A percentile compares a stretch with the other conserved stretches of the same genome.
These are phyloP conservation scores for Synergus umbraculus DNA, from an alignment of 2,888 invertebrate genomes.

Conservation along the genomic window DNA sequence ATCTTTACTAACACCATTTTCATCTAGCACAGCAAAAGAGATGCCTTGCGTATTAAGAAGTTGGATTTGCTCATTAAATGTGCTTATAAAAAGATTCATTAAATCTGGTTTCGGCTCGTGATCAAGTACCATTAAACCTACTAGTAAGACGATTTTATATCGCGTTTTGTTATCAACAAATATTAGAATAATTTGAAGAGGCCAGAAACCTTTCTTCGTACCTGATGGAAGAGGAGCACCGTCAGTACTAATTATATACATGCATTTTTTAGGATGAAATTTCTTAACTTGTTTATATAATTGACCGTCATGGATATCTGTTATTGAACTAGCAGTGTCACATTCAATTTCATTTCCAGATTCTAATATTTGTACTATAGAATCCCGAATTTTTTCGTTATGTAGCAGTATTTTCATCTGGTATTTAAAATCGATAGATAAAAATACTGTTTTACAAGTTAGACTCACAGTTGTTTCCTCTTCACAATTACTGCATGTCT, in stretches of 20 bases:
- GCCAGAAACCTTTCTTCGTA: slow-evolving; percentile 43
- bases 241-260: slow-evolving; percentile 44
- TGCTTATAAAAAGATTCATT: not conserved
- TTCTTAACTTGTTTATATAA: slow-evolving; percentile 25
- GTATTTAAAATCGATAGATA: slow-evolving; percentile 39
- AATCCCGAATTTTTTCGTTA: slow-evolving; percentile 3
- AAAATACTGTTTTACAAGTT: slow-evolving; percentile 14
- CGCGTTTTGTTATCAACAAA: not conserved
- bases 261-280: slow-evolving; percentile 1
- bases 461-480: not conserved
- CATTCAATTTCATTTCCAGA: too few species aligned
- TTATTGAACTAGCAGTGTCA: too few species aligned
- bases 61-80: not conserved
- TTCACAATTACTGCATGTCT: slow-evolving; percentile 10
- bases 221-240: slow-evolving; percentile 43
- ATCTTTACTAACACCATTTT: not conserved
- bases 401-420: slow-evolving; percentile 24
- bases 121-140: not conserved
- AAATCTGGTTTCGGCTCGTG: slow-evolving; percentile 13
- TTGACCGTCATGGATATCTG: not conserved
- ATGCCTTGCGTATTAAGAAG: not conserved
- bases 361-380: too few species aligned
- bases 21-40: not conserved
- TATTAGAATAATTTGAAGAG: slow-evolving; percentile 39
- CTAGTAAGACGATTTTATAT: slow-evolving; percentile 1